These are phyloP conservation scores for Malurus leucopterus DNA, from an alignment of 2,797 vertebrate genomes.

Conservation along the genomic window DNA sequence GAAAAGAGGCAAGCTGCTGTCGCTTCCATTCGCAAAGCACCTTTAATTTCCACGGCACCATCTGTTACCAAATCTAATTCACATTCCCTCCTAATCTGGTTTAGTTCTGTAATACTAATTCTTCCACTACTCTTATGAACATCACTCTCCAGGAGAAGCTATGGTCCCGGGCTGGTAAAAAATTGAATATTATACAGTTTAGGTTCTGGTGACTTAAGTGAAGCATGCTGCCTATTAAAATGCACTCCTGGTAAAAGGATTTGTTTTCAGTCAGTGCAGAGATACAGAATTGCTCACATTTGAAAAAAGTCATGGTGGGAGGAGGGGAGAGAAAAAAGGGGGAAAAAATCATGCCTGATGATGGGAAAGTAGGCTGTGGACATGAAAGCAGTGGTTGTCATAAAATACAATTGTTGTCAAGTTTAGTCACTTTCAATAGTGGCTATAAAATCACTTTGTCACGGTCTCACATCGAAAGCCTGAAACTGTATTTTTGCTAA, in stretches of 20 bases:
- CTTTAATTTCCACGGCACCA: slow-evolving; percentile 94
- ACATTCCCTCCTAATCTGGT: slow-evolving; percentile 94
- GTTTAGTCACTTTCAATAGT: slow-evolving; percentile 70
- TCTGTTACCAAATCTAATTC: slow-evolving; percentile 99
- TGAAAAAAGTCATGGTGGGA: neutral
- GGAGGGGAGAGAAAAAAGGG: neutral
- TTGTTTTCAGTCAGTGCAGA: slow-evolving; percentile 61
- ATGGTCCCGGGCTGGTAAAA: slow-evolving; percentile 59
- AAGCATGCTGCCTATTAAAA: slow-evolving; percentile 59
- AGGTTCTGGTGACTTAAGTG: slow-evolving; percentile 54
- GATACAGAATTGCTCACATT: slow-evolving; percentile 54
- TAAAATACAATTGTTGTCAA: slow-evolving; percentile 76
- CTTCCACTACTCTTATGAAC: slow-evolving; percentile 74
- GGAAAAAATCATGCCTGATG: neutral
- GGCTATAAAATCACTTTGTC: slow-evolving; percentile 74
- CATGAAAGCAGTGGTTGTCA: slow-evolving; percentile 74
- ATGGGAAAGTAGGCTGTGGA: slow-evolving; percentile 61
- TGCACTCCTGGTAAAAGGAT: slow-evolving; percentile 65
- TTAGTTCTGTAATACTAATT: slow-evolving; percentile 93
- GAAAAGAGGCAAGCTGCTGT: slow-evolving; percentile 80
- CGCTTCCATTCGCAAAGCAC: slow-evolving; percentile 87
- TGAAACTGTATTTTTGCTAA: slow-evolving; percentile 65
- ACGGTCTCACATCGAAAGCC: slow-evolving; percentile 59
- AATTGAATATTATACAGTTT: slow-evolving; percentile 66
- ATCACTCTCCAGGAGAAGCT: slow-evolving; percentile 47